phyloP scores from a whole-genome alignment of 2,113 vertebrate species.

The Mirza zaza region DNA sequence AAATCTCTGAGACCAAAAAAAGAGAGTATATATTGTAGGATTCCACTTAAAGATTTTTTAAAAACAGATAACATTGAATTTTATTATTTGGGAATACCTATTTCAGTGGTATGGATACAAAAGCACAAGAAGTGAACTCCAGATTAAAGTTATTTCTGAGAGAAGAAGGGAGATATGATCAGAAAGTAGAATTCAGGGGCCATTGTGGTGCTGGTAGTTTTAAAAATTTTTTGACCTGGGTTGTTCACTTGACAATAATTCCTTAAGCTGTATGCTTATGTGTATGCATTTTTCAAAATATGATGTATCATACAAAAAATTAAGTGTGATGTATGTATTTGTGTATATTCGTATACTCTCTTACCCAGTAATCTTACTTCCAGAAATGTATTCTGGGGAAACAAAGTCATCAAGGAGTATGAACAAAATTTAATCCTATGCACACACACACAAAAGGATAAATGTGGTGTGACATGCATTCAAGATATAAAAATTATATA shows the following conservation, averaged over 20 bases:
- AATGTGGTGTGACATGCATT: too few species aligned
- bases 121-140: conserved; percentile 34
- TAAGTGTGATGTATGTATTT: conserved; percentile 9
- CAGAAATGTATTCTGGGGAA: conserved; percentile 26
- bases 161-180: neutral
- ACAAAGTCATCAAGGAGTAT: neutral
- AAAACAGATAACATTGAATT: neutral
- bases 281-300: conserved; percentile 28
- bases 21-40: neutral
- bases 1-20: conserved; percentile 6
- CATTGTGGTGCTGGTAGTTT: neutral
- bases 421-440: neutral
- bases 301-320: neutral
- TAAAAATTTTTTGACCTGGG: neutral
- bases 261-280: neutral
- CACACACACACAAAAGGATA: too few species aligned
- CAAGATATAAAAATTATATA: too few species aligned
- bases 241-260: conserved; percentile 49
- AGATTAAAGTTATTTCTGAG: conserved; percentile 43
- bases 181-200: neutral
- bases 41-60: conserved; percentile 3
- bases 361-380: conserved; percentile 14
- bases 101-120: neutral
- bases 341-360: neutral
- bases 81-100: neutral